These are phyloP conservation scores for Etheostoma cragini DNA, from an alignment of 2,113 vertebrate species.

Conservation along the genomic window DNA sequence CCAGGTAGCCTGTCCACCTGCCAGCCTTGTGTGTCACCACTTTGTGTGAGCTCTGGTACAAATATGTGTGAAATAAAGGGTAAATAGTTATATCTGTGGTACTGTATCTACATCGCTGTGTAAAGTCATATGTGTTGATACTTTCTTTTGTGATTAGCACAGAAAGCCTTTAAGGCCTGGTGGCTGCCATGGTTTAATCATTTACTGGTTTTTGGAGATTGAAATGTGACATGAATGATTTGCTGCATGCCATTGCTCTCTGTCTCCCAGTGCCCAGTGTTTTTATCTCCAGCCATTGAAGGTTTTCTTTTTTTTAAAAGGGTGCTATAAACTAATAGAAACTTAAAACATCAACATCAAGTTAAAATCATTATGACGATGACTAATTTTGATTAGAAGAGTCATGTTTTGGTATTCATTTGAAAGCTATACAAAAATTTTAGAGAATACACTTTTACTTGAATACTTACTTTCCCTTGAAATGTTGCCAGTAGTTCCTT, in stretches of 20 bases:
- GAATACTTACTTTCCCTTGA: not conserved
- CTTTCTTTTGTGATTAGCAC: not conserved
- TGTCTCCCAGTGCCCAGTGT: not conserved
- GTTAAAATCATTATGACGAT: not conserved
- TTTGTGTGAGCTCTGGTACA: not conserved
- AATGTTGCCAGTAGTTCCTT: not conserved
- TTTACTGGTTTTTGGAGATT: not conserved
- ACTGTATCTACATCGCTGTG: not conserved
- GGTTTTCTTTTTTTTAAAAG: no score
- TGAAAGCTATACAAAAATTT: not conserved
- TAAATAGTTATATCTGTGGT: not conserved
- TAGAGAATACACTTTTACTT: not conserved
- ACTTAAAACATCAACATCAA: not conserved
- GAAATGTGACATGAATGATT: not conserved
- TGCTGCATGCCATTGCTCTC: not conserved
- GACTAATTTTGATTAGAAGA: not conserved
- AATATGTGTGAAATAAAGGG: not conserved
- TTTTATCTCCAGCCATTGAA: not conserved
- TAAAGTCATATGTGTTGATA: not conserved
- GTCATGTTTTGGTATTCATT: not conserved
- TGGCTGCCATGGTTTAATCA: not conserved
- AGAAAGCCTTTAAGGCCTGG: not conserved
- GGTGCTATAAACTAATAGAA: no score
- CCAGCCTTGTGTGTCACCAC: conserved; percentile 5
- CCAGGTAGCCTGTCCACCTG: conserved; percentile 36